Base-by-base conservation (phyloP, 2,113 vertebrate genomes). In the Maccullochella peelii region DNA sequence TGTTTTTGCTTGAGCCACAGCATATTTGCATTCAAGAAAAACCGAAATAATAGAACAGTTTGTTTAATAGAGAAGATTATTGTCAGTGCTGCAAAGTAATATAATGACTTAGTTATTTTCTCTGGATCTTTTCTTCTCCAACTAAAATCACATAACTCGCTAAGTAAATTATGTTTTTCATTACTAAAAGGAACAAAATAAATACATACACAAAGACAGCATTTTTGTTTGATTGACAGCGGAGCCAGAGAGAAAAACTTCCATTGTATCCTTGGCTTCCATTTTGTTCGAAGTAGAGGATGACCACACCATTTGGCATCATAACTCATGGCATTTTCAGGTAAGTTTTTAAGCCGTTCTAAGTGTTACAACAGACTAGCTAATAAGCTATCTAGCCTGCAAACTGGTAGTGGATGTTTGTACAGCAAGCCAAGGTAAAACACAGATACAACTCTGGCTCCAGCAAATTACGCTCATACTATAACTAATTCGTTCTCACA, bases 1-100 rank as follows among this genome's bases (percentile, higher is more conserved):
- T 15, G 52, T 55, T 78, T 73, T 76, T 78, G 36, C 82, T 73
- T 27, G 54, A 85, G 82, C 63, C 6, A 9, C 27, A 54, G 42
- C n/a, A 74, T 5, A 63, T 72, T 77, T 42, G 5, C 47, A 23
- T 78, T 50, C 5, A 42, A 36, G 49, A 63, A 76, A 66, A 27
- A 30, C 18, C 52, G 61, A 62, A 84, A 77, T 25, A 67, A 79
- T 25, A 52, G 18, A 71, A 49, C 20, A 16, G 18, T 62, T 47
- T 85, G n/a, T 80, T 54, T 49, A 38, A 67, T 49, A 27, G 30
- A 61, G n/a, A 25, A 38, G 55, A 73, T 50, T 21, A 76, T 25
- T 70, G 74, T 54, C 50, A 58, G 23, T 18, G 61, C 20, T 47
- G 30, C 25, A 8, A 68, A 40, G 44, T 21, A 63, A 74, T 63